phyloP scores from a whole-genome alignment of 2,113 vertebrate species.

The Alligator mississippiensis region DNA sequence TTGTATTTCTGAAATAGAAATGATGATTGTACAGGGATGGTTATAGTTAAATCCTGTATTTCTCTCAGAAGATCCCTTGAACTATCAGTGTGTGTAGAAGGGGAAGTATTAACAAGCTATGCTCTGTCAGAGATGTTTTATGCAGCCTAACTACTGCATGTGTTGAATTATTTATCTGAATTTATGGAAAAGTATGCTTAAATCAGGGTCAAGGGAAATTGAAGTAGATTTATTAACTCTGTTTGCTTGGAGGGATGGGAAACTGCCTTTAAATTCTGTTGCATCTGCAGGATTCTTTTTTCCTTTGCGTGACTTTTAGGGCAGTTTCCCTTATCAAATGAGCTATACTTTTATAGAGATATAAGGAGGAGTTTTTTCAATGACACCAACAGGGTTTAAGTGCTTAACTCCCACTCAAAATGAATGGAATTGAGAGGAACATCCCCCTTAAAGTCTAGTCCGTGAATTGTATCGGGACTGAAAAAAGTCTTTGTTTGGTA shows the following conservation, averaged over 20 bases:
- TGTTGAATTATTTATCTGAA: slow-evolving; percentile 5
- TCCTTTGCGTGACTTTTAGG: neutral
- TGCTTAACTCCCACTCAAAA: neutral
- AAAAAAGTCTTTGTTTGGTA: neutral
- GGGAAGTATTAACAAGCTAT: neutral
- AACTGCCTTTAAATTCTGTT: neutral
- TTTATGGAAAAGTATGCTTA: neutral
- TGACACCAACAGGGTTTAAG: neutral
- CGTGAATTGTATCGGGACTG: neutral
- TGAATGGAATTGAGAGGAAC: neutral
- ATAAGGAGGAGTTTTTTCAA: neutral
- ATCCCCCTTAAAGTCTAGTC: neutral
- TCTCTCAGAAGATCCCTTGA: slow-evolving; percentile 1
- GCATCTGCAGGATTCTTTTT: neutral
- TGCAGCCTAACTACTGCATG: neutral
- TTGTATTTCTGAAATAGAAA: slow-evolving; percentile 1
- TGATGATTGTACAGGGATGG: neutral
- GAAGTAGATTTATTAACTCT: neutral
- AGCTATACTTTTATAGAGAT: neutral
- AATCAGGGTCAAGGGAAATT: neutral
- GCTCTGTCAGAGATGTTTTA: neutral
- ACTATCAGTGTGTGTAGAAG: neutral
- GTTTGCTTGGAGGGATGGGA: neutral
- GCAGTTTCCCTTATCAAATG: neutral
- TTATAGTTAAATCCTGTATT: neutral